Conservation (phyloP, 2,888 invertebrate species). For the Steinernema scapterisci region DNA sequence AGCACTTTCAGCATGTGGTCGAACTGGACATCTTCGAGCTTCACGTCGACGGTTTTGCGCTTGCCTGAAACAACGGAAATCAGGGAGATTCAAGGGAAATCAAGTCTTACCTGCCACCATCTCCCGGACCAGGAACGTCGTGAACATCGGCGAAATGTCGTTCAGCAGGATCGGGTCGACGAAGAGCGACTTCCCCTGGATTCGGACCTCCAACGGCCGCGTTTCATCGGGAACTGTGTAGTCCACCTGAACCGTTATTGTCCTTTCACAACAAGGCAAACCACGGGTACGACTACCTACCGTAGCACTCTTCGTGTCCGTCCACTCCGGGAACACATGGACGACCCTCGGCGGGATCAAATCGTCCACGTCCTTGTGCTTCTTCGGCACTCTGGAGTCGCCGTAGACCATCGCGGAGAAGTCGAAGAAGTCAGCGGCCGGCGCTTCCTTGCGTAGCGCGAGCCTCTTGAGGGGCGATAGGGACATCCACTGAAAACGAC, state of each 20-base stretch:
- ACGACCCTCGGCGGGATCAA: background rate
- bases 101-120: constrained; percentile 35
- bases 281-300: background rate
- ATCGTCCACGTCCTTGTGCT: background rate
- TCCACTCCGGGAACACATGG: background rate
- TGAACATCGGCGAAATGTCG: constrained; percentile 41
- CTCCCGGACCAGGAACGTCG: constrained; percentile 41
- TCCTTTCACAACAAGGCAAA: background rate
- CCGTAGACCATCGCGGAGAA: constrained; percentile 19
- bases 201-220: constrained; percentile 42
- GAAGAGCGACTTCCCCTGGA: constrained; percentile 38
- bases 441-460: background rate
- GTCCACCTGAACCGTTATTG: constrained; percentile 39
- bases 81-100: background rate
- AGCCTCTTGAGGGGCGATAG: background rate
- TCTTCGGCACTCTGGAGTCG: constrained; percentile 6
- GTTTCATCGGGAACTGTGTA: constrained; percentile 42
- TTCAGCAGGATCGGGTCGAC: constrained; percentile 39
- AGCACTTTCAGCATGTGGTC: constrained; percentile 41
- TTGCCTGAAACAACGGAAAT: constrained; percentile 33
- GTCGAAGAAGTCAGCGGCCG: background rate
- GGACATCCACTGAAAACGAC: too few relatives aligned
- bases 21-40: constrained; percentile 43
- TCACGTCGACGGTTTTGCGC: constrained; percentile 38
- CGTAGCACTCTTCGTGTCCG: background rate